Conservation (phyloP, 2,888 invertebrate genomes). For the Lutraria lutraria region DNA sequence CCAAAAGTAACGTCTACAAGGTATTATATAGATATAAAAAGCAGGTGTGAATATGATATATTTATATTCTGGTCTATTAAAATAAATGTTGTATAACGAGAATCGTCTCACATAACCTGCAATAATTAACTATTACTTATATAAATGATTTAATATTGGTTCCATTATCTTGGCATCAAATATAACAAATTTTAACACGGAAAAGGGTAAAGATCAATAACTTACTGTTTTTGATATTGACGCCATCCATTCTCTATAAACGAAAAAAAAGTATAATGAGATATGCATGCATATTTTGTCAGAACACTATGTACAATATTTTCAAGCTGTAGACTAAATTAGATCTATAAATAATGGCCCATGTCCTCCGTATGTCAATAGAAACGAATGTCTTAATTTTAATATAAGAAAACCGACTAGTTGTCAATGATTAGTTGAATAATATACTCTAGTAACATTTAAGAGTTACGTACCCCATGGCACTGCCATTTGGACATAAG, state of each 20-base stretch:
- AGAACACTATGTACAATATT: no score
- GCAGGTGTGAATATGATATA: no score
- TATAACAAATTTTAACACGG: background rate
- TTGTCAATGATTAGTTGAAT: background rate
- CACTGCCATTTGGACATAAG: constrained; percentile 55
- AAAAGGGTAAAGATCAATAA: background rate
- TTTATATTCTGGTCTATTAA: no score
- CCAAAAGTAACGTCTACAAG: no score
- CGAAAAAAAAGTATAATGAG: background rate
- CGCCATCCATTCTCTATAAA: constrained; percentile 43
- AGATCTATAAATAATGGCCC: no score
- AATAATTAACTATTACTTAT: background rate
- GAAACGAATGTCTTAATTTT: no score
- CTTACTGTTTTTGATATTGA: constrained; percentile 40
- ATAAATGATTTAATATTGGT: background rate
- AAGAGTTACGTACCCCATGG: constrained; percentile 56
- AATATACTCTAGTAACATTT: no score
- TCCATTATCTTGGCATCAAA: background rate
- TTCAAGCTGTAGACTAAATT: no score
- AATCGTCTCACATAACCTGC: no score
- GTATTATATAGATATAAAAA: background rate
- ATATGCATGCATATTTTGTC: background rate
- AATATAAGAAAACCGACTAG: background rate
- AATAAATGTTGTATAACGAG: no score
- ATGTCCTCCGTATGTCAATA: no score